phyloP scores from a whole-genome alignment of 2,113 vertebrate species.

The Hemiprocne comata region DNA sequence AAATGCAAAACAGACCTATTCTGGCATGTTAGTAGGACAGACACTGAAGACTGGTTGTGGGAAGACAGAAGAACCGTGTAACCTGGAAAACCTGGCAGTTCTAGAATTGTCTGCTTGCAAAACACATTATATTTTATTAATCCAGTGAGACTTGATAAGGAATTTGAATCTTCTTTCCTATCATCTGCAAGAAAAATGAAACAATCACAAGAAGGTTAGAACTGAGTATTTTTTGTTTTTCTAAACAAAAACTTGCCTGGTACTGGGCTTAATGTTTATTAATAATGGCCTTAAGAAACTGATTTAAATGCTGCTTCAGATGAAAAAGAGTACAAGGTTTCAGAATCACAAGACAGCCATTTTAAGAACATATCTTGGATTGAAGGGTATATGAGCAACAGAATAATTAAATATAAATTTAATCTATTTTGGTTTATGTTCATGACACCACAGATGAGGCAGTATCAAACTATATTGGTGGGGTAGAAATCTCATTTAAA shows the following conservation, averaged over 20 bases:
- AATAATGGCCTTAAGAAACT: neutral
- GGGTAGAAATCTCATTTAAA: conserved; percentile 31
- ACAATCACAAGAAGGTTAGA: neutral
- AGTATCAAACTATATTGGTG: neutral
- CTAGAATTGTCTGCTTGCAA: neutral
- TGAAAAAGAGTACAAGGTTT: neutral
- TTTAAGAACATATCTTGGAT: neutral
- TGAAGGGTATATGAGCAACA: neutral
- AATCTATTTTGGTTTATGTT: neutral
- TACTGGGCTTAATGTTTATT: neutral
- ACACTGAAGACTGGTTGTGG: neutral
- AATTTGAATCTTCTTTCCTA: neutral
- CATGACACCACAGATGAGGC: neutral
- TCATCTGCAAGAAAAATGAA: neutral
- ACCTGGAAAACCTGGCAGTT: neutral
- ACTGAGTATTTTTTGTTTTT: neutral
- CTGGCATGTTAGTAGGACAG: neutral
- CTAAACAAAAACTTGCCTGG: neutral
- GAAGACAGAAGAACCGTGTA: neutral
- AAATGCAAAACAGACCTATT: neutral
- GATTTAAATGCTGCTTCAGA: neutral
- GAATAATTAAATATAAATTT: conserved; percentile 36
- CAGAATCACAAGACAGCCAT: neutral
- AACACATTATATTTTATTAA: neutral
- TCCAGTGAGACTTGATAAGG: neutral